A percentile compares a stretch with the other conserved stretches of the same genome.
Conservation (phyloP, 2,797 vertebrate genomes). For the Hirundo rustica region DNA sequence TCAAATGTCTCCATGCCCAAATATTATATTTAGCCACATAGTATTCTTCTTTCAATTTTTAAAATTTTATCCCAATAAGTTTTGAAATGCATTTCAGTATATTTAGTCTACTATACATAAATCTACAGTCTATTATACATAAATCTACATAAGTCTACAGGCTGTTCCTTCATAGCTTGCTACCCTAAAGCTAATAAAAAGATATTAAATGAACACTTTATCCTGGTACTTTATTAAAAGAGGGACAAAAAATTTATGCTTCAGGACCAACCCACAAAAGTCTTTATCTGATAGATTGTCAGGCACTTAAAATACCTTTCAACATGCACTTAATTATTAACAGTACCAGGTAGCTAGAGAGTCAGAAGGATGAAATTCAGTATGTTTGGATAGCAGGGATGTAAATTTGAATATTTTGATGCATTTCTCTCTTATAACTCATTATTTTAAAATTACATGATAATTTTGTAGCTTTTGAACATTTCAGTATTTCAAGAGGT, state of each 20-base stretch:
- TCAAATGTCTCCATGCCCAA: background rate
- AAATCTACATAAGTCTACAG: background rate
- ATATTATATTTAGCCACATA: background rate
- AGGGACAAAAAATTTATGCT: background rate
- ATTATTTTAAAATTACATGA: background rate
- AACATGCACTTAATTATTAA: background rate
- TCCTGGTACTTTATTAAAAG: background rate
- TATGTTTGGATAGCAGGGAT: background rate
- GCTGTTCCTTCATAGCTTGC: background rate
- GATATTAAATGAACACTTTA: background rate
- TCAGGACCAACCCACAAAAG: background rate
- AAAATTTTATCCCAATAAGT: background rate
- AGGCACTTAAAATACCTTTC: background rate
- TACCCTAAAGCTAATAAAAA: background rate
- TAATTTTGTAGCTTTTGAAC: background rate
- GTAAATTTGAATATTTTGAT: background rate
- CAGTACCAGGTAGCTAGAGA: background rate
- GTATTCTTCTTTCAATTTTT: background rate
- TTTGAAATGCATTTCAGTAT: background rate
- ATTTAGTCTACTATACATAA: background rate
- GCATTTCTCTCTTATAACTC: background rate
- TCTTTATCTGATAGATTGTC: background rate
- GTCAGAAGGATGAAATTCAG: background rate
- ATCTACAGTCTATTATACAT: background rate
- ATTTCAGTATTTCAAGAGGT: background rate